Evolutionary conservation across 2,797 vertebrate genomes (phyloP).

Genomic region (Artibeus jamaicensis): DNA sequence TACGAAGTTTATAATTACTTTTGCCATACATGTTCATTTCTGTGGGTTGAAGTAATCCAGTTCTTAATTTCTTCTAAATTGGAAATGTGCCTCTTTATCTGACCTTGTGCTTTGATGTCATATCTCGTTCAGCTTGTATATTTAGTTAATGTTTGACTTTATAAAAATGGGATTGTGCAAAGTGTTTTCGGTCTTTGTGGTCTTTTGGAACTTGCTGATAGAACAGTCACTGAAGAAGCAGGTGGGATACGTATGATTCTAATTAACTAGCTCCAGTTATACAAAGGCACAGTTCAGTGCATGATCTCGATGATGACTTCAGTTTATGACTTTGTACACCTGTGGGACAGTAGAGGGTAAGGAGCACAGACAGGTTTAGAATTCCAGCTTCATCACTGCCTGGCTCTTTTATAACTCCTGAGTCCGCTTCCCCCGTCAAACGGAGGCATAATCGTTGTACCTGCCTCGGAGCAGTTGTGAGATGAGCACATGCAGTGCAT

Average conservation of each 20-base stretch:
- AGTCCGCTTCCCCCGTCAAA: not conserved
- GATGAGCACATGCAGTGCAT: not conserved
- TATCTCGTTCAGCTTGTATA: not conserved
- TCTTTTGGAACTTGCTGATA: constrained; percentile 9
- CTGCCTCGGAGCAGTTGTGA: not conserved
- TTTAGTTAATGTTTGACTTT: constrained; percentile 23
- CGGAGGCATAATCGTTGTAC: not conserved
- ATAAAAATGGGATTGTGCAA: not conserved
- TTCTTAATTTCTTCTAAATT: constrained; percentile 44
- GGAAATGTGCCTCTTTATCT: not conserved
- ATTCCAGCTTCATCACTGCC: not conserved
- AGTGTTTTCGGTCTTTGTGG: not conserved
- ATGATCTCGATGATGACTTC: not conserved
- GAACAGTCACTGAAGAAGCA: not conserved
- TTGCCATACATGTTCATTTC: not conserved
- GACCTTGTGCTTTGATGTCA: not conserved
- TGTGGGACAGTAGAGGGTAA: not conserved
- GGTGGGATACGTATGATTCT: not conserved
- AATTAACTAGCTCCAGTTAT: not conserved
- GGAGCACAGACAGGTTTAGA: not conserved
- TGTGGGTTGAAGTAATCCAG: not conserved
- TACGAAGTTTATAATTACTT: not conserved
- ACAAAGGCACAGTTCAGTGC: not conserved
- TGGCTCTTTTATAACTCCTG: not conserved
- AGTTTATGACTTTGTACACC: not conserved